Evolutionary conservation across 1,140 invertebrate species (phyloP).

Genomic region (Drosophila aff.): DNA sequence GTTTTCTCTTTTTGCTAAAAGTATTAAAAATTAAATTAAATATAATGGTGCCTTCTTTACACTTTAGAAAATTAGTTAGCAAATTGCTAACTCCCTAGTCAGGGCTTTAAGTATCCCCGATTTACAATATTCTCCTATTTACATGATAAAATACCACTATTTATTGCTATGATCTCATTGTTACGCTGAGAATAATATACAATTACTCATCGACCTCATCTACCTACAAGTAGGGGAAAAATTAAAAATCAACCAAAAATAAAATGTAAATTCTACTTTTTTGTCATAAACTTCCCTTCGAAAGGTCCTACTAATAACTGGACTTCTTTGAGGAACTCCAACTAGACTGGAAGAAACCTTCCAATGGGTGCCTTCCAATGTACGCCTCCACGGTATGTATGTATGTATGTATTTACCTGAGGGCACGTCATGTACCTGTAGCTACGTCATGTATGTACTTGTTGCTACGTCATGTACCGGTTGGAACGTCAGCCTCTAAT

Average conservation of each 20-base stretch:
- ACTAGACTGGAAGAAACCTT: background rate
- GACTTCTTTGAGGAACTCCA: background rate
- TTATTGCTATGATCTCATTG: background rate
- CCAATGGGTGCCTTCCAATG: background rate
- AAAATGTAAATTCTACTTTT: no score
- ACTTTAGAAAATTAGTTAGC: no score
- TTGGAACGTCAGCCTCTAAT: background rate
- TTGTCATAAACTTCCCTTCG: background rate
- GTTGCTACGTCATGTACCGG: constrained; percentile 8
- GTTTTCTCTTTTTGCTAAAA: no score
- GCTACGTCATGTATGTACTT: constrained; percentile 1
- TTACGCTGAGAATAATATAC: background rate
- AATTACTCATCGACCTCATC: background rate
- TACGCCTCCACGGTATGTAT: background rate
- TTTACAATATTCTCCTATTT: no score
- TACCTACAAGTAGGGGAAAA: background rate
- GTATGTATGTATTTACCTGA: no score
- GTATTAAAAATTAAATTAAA: no score
- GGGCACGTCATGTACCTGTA: constrained; percentile 3
- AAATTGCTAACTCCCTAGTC: no score
- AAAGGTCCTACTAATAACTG: background rate
- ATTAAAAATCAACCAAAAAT: background rate
- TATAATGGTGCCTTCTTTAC: no score
- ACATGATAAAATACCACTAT: no score
- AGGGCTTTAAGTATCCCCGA: no score